Conservation (phyloP, 2,113 vertebrate species). For the Bucco capensis region DNA sequence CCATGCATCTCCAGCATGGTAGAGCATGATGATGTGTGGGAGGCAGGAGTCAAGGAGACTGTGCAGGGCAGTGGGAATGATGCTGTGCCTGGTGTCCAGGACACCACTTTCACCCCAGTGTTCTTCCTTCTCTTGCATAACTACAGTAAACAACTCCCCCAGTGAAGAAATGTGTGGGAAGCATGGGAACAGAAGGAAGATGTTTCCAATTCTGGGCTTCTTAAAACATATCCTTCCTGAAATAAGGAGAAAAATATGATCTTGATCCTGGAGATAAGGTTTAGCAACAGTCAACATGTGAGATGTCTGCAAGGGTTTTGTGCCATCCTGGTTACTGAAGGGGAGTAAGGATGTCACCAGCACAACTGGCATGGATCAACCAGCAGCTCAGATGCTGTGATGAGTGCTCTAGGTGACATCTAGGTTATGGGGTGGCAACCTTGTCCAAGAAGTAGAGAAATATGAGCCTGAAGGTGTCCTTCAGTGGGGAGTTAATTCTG, state of each 20-base stretch:
- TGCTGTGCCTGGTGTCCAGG: not conserved
- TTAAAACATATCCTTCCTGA: conserved; percentile 23
- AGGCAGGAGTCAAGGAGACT: rapidly evolving
- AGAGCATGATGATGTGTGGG: rapidly evolving
- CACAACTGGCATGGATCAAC: not conserved
- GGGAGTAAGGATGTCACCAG: not conserved
- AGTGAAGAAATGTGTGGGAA: not conserved
- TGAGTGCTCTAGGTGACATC: not conserved
- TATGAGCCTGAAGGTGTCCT: not conserved
- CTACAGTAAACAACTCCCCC: not conserved
- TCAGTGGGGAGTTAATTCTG: not conserved
- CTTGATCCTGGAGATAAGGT: conserved; percentile 20
- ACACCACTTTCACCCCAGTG: not conserved
- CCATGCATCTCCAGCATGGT: rapidly evolving
- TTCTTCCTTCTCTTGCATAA: not conserved
- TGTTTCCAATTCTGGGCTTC: conserved; percentile 33
- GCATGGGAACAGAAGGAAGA: not conserved
- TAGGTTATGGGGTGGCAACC: not conserved
- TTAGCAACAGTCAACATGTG: not conserved
- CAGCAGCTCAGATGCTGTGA: not conserved
- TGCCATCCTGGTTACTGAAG: rapidly evolving
- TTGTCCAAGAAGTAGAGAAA: not conserved
- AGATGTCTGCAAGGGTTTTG: not conserved
- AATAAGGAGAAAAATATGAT: conserved; percentile 18
- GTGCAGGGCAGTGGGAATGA: rapidly evolving